Base-by-base conservation (phyloP, 2,797 vertebrate genomes). In the Cheirogaleus major region DNA sequence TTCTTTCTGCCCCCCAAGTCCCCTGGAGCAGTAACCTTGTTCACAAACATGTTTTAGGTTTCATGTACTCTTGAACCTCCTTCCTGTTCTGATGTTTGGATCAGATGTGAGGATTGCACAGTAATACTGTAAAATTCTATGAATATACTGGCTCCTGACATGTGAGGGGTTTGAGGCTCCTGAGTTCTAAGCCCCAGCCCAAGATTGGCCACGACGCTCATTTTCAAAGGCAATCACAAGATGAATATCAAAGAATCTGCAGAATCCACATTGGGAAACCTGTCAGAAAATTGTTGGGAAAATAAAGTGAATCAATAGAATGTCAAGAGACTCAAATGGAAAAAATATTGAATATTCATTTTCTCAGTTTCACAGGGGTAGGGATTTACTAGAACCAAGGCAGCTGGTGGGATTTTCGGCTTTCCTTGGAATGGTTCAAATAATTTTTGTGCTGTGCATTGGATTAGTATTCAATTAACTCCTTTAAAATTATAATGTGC, bases 221-320 rank as follows among this genome's bases (percentile, higher is more conserved):
- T 98, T 98, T 99, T 98, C 98, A 99, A 99, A 99, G 98, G 98
- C 98, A 98, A 98, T 96, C 97, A 97, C 98, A 98, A 98, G 98
- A 98, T 98, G 98, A 98, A 98, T 98, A 99, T 99, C 98, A 99
- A 99, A 99, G 98, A 98, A 98, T 92, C 59, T 97, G 97, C 98
- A 97, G 98, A 99, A 99, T 98, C 98, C 98, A 96, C 98, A 96
- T 92, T 96, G 98, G 98, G 98, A 98, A 98, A 98, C 91, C 98
- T 98, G 98, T 99, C 98, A 98, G 98, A 98, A 98, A 98, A 99
- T 99, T 98, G 98, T 99, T 99, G 98, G 98, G 98, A 99, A 99
- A 99, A 99, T 99, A 98, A 99, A 98, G 98, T 96, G 97, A 99
- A 99, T 99, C 98, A 98, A 99, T 99, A 99, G 98, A 82, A 97